These are phyloP conservation scores for Leptinotarsa undecemlineata DNA, from an alignment of 1,140 invertebrate genomes.

Conservation along the genomic window DNA sequence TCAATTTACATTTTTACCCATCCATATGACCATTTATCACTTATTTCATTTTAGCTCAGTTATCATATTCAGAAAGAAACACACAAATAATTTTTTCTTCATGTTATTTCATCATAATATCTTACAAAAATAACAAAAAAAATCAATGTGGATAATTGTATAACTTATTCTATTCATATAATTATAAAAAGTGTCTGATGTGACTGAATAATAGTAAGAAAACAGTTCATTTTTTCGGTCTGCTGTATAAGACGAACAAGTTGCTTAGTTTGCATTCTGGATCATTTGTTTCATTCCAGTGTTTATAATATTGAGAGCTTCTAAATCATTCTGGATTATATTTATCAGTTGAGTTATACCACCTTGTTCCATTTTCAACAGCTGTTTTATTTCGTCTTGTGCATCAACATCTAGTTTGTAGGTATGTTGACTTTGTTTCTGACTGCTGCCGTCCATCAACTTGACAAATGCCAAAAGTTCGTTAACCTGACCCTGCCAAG, in stretches of 20 bases:
- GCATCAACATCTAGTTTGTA: conserved; percentile 67
- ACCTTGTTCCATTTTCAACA: conserved; percentile 79
- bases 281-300: conserved; percentile 68
- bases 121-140: too few species aligned
- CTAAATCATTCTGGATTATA: conserved; percentile 76
- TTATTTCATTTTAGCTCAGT: too few species aligned
- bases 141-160: too few species aligned
- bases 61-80: too few species aligned
- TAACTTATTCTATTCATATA: neutral
- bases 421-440: conserved; percentile 51
- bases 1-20: too few species aligned
- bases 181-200: too few species aligned
- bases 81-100: too few species aligned
- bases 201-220: too few species aligned
- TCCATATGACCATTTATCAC: too few species aligned
- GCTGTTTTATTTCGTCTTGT: conserved; percentile 71
- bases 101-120: too few species aligned
- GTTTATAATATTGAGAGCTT: conserved; percentile 78
- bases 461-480: conserved; percentile 78
- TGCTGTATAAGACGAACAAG: neutral
- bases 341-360: conserved; percentile 81
- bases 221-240: too few species aligned
- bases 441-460: conserved; percentile 39
- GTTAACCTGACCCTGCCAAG: conserved; percentile 75
- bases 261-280: neutral